A percentile compares a stretch with the other conserved stretches of the same genome.
phyloP scores from a whole-genome alignment of 2,797 vertebrate species.

The Gobio occitaniae region DNA sequence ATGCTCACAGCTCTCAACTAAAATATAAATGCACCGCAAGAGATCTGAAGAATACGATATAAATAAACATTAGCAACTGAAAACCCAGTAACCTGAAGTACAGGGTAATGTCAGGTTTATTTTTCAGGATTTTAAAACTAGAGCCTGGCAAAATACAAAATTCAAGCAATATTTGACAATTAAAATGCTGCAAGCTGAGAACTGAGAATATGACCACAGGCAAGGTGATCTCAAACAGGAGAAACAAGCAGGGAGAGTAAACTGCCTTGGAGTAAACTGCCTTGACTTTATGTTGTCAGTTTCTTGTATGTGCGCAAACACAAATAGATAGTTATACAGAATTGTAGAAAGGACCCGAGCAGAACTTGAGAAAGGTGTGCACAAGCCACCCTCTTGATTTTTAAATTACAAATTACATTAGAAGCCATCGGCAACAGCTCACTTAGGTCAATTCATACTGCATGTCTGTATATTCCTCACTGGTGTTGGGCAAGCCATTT shows the following conservation, averaged over 20 bases:
- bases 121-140: slow-evolving; percentile 10
- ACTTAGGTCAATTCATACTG: background rate
- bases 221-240: slow-evolving; percentile 32
- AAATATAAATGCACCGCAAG: slow-evolving; percentile 17
- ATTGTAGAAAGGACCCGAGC: background rate
- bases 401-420: background rate
- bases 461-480: background rate
- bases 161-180: background rate
- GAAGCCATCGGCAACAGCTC: slow-evolving; percentile 3
- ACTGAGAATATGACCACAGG: slow-evolving; percentile 26
- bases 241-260: background rate
- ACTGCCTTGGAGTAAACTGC: slow-evolving; percentile 19
- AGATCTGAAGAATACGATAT: slow-evolving; percentile 25
- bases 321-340: background rate
- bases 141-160: background rate
- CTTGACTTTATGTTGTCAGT: background rate
- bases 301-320: background rate
- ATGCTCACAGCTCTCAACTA: background rate
- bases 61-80: slow-evolving; percentile 21
- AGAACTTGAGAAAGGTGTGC: background rate
- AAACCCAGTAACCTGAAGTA: slow-evolving; percentile 9
- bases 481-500: slow-evolving; percentile 1
- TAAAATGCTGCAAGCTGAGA: slow-evolving; percentile 18
- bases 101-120: slow-evolving; percentile 3
- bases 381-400: background rate